Base-by-base conservation (phyloP, 2,888 invertebrate species). In the Zootermopsis nevadensis region DNA sequence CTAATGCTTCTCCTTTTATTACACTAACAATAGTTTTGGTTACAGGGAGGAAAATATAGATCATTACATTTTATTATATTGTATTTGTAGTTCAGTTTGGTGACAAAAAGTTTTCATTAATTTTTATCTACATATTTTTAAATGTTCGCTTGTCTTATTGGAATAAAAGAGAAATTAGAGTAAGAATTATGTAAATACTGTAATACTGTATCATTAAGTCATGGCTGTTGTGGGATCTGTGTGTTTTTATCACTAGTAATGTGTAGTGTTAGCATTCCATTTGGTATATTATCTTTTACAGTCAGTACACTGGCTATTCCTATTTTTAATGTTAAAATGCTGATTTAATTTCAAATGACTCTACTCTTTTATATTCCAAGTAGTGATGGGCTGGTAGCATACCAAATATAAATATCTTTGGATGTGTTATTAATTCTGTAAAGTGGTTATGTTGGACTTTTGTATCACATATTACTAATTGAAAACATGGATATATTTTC, bases 31-130 rank as follows among this genome's bases (percentile, higher is more conserved):
- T 48, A 48, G 48, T 12, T 48, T 48, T 48, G 8, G n/a, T 4
- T 60, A n/a, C n/a, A 60, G 7, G 24, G 60, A 60, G 60, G 27
- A 27, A 27, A n/a, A n/a, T 60, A 12, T 60, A 4, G n/a, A 27
- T 8, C 76, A 76, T 38, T 42, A 76, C 76, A 15, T 76, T 76
- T 76, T 42, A 27, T 76, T 42, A 42, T 76, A 76, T 76, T 27
- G 76, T 42, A 42, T 42, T 76, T 76, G 42, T n/a, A 27, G n/a
- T 42, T 38, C 38, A 42, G 35, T 76, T 76, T 35, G 27, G 72
- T 33, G 24, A 31, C 33, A 31, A 72, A 27, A 76, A 42, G 24
- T 15, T 60, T 60, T 60, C n/a, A n/a, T 60, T 60, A 3, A 48
- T 48, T 38, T 38, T 38, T 38, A 53, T 53, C 15, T 53, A 53